Conservation (phyloP, 2,888 invertebrate species). For the Parasteatoda lunata region DNA sequence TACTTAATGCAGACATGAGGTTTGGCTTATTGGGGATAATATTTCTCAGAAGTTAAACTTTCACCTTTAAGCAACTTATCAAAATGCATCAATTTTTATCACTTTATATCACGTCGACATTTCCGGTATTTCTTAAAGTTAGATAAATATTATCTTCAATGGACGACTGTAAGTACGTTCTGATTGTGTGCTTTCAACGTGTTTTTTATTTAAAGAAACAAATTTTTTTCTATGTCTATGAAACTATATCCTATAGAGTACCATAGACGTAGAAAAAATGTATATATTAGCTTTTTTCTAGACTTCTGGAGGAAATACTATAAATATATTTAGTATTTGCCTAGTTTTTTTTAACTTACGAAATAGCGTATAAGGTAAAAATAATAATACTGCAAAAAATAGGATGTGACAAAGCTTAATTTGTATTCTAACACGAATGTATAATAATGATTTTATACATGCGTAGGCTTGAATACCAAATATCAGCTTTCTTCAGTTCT, state of each 20-base stretch:
- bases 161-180: not conserved
- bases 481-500: not conserved
- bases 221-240: too few relatives aligned
- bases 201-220: not conserved
- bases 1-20: slow-evolving; percentile 6
- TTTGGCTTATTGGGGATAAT: slow-evolving; percentile 17
- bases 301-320: too few relatives aligned
- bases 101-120: not conserved
- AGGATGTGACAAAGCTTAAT: slow-evolving; percentile 6
- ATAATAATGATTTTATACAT: slow-evolving; percentile 44
- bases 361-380: too few relatives aligned
- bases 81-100: slow-evolving; percentile 10
- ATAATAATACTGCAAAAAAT: too few relatives aligned
- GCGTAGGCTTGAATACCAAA: slow-evolving; percentile 31
- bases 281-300: too few relatives aligned
- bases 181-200: not conserved
- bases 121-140: too few relatives aligned
- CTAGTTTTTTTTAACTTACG: too few relatives aligned
- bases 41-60: slow-evolving; percentile 41
- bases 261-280: too few relatives aligned
- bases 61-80: slow-evolving; percentile 27
- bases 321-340: too few relatives aligned
- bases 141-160: too few relatives aligned
- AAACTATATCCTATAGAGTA: too few relatives aligned
- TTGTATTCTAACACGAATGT: slow-evolving; percentile 36